phyloP scores from a whole-genome alignment of 2,888 invertebrate species.

The Arctia plantaginis region DNA sequence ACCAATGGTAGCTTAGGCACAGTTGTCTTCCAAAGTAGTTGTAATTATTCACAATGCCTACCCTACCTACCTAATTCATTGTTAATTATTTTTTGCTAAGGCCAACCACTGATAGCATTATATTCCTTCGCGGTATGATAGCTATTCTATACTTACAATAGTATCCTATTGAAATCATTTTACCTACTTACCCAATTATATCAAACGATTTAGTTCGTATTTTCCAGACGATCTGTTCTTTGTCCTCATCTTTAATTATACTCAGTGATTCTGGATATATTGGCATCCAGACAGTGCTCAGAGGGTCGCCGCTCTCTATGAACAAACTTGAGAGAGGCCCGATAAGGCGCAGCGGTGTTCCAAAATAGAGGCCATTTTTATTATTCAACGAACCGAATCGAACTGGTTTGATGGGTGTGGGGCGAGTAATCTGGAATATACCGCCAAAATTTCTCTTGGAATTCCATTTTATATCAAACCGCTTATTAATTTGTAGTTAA shows the following conservation, averaged over 20 bases:
- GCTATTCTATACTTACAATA: background rate
- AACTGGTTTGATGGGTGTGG: conserved; percentile 76
- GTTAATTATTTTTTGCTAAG: background rate
- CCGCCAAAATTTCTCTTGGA: conserved; percentile 64
- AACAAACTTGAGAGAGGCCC: conserved; percentile 65
- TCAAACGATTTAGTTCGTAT: conserved; percentile 5
- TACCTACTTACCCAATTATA: conserved; percentile 3
- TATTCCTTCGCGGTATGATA: background rate
- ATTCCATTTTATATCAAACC: conserved; percentile 36
- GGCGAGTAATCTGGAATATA: conserved; percentile 69
- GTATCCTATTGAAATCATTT: background rate
- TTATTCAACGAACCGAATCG: conserved; percentile 77
- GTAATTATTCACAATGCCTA: background rate
- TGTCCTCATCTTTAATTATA: conserved; percentile 39
- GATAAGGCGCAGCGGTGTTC: conserved; percentile 75
- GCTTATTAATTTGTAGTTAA: background rate
- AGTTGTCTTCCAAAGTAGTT: background rate
- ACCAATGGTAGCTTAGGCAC: background rate
- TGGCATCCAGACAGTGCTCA: conserved; percentile 44
- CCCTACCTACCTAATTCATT: background rate
- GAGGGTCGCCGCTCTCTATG: conserved; percentile 55
- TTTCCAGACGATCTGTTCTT: conserved; percentile 16
- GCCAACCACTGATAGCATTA: background rate
- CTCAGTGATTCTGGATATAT: conserved; percentile 29
- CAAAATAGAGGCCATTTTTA: conserved; percentile 80